phyloP scores from a whole-genome alignment of 2,888 invertebrate genomes.

The Stegana nigrithorax region DNA sequence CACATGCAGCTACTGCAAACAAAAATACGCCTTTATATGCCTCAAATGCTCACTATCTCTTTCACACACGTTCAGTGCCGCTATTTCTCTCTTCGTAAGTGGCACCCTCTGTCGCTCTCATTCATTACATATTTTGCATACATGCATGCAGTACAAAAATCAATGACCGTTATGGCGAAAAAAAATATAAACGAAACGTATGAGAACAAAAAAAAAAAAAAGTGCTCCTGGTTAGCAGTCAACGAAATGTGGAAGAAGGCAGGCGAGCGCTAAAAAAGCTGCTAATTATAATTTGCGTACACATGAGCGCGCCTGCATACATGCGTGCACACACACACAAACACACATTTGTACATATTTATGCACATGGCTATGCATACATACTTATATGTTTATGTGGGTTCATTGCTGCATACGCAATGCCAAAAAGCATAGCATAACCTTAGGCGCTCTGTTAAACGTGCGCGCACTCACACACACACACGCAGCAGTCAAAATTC shows the following conservation, averaged over 20 bases:
- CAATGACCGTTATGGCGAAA: slow-evolving; percentile 47
- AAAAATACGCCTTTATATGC: neutral
- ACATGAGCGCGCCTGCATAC: neutral
- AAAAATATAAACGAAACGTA: slow-evolving; percentile 21
- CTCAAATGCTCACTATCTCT: neutral
- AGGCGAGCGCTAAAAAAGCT: slow-evolving; percentile 2
- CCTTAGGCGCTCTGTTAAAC: too few species aligned
- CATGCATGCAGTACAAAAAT: slow-evolving; percentile 44
- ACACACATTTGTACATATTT: neutral
- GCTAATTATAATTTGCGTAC: slow-evolving; percentile 13
- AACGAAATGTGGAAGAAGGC: slow-evolving; percentile 5
- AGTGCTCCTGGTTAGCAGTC: neutral
- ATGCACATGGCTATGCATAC: slow-evolving; percentile 8
- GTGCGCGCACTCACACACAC: neutral
- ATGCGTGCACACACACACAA: neutral
- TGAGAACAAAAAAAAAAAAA: slow-evolving; percentile 18
- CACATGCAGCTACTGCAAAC: neutral
- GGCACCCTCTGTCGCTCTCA: too few species aligned
- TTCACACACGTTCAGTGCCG: neutral
- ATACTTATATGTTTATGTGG: neutral
- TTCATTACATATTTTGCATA: too few species aligned
- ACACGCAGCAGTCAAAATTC: neutral
- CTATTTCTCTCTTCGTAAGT: slow-evolving; percentile 10
- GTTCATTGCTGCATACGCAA: slow-evolving; percentile 5
- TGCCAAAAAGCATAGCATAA: neutral